phyloP scores from a whole-genome alignment of 2,888 invertebrate species.

The Perithous albicinctus region DNA sequence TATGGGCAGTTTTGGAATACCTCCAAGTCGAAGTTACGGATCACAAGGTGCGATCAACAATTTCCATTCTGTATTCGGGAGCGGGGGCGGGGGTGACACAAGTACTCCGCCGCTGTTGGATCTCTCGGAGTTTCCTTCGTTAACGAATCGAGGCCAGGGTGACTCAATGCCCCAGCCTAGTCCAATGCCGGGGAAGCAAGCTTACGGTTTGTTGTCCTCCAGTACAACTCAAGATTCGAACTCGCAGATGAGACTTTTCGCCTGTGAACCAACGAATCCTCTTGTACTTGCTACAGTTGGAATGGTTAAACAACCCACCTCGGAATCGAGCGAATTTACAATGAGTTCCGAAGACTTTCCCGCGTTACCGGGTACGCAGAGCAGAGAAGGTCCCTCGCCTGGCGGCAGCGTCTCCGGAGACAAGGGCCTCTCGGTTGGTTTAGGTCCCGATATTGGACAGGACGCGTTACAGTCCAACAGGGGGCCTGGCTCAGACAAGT shows the following conservation, averaged over 20 bases:
- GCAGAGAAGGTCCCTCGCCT: conserved; percentile 89
- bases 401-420: conserved; percentile 86
- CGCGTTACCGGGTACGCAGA: conserved; percentile 97
- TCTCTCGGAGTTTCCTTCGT: conserved; percentile 96
- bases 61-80: conserved; percentile 94
- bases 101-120: conserved; percentile 95
- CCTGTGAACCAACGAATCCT: conserved; percentile 63
- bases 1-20: conserved; percentile 89
- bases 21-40: conserved; percentile 86
- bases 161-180: conserved; percentile 92
- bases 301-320: conserved; percentile 97
- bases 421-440: conserved; percentile 84
- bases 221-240: conserved; percentile 63
- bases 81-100: conserved; percentile 88
- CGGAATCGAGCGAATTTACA: conserved; percentile 96
- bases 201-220: conserved; percentile 90
- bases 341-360: conserved; percentile 99
- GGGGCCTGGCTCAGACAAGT: conserved; percentile 82
- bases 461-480: conserved; percentile 83
- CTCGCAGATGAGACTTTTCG: conserved; percentile 60
- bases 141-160: conserved; percentile 94
- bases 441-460: conserved; percentile 84
- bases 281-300: conserved; percentile 88
- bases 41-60: conserved; percentile 85
- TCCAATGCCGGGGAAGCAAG: conserved; percentile 96